These are phyloP conservation scores for Tachuris rubrigastra DNA, from an alignment of 2,113 vertebrate species.

Conservation along the genomic window DNA sequence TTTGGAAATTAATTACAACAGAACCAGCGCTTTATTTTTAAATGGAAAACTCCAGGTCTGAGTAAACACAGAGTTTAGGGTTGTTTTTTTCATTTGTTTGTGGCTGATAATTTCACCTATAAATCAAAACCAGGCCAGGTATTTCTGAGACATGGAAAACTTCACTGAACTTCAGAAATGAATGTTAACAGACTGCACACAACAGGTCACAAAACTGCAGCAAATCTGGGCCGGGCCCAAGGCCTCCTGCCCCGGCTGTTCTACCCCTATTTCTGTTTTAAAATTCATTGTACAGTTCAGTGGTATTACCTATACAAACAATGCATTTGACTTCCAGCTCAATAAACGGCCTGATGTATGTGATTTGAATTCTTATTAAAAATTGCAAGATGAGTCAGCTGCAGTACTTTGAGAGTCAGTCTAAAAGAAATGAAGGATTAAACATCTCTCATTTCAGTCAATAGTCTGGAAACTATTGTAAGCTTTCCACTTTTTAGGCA, in stretches of 20 bases:
- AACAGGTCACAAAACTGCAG: background rate
- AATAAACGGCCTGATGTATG: background rate
- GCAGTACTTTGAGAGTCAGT: background rate
- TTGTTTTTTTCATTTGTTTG: fast-evolving
- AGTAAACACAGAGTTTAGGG: background rate
- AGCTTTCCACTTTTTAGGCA: slow-evolving; percentile 23
- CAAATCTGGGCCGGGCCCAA: fast-evolving
- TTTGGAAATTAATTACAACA: background rate
- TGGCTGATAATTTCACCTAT: background rate
- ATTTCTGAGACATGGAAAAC: background rate
- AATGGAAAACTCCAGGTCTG: background rate
- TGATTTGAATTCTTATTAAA: background rate
- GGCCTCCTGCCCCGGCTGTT: background rate
- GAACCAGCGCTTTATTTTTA: background rate
- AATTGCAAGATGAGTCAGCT: background rate
- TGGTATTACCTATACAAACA: background rate
- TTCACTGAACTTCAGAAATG: background rate
- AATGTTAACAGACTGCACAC: background rate
- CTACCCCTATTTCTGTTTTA: background rate
- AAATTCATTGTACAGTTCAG: background rate
- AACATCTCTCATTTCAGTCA: background rate
- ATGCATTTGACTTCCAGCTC: background rate
- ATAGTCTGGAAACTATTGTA: background rate
- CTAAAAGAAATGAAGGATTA: background rate
- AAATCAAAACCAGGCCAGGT: background rate